Evolutionary conservation across 2,113 vertebrate genomes (phyloP).

Genomic region (Tupaia chinensis): DNA sequence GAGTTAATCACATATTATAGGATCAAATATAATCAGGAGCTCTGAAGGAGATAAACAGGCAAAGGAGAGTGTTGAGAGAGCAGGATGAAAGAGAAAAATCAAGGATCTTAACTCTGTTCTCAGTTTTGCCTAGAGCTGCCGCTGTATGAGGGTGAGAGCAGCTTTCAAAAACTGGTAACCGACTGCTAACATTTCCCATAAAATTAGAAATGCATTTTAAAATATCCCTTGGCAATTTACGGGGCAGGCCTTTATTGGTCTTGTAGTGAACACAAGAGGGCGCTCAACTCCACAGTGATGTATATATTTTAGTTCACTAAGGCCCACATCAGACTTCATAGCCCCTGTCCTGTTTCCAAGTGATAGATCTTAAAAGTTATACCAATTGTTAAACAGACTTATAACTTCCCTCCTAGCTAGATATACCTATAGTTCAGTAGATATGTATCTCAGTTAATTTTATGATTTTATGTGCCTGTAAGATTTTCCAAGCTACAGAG

Average conservation of each 20-base stretch:
- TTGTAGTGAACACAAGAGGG: conserved; percentile 67
- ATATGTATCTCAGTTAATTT: conserved; percentile 2
- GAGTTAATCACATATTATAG: background rate
- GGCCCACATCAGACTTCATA: rapidly evolving
- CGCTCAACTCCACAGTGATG: conserved; percentile 4
- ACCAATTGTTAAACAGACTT: background rate
- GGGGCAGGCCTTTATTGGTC: background rate
- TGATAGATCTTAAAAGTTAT: background rate
- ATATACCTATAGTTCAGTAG: background rate
- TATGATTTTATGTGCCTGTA: background rate
- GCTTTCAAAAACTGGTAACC: conserved; percentile 11
- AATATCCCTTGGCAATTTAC: background rate
- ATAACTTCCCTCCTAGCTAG: background rate
- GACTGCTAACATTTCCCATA: background rate
- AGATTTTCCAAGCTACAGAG: background rate
- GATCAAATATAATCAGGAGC: background rate
- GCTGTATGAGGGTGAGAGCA: background rate
- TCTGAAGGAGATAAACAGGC: background rate
- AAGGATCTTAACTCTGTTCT: background rate
- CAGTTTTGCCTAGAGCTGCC: background rate
- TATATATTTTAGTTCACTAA: too few species aligned
- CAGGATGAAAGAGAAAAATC: background rate
- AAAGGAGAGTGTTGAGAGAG: background rate
- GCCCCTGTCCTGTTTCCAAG: background rate
- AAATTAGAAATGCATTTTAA: background rate